Conservation (phyloP, 1,140 invertebrate genomes). For the Pteromalus puparum region DNA sequence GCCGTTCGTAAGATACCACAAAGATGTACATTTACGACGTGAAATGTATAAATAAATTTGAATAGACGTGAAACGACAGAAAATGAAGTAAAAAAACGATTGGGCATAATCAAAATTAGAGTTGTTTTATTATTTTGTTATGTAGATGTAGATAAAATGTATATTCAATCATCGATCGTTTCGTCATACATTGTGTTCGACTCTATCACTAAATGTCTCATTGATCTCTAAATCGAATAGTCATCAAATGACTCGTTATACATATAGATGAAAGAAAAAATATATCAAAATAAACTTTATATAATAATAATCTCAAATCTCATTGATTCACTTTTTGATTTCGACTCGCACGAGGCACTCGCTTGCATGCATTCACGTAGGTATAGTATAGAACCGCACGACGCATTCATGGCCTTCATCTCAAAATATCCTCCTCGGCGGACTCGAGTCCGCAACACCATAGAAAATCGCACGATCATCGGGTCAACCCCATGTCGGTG, state of each 20-base stretch:
- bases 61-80: slow-evolving; percentile 4
- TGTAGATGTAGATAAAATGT: slow-evolving; percentile 46
- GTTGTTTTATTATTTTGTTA: slow-evolving; percentile 26
- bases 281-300: slow-evolving; percentile 53
- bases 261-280: slow-evolving; percentile 52
- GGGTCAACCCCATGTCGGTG: background rate
- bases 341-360: background rate
- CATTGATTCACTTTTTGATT: slow-evolving; percentile 26
- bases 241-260: slow-evolving; percentile 43
- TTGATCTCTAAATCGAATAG: slow-evolving; percentile 29
- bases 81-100: slow-evolving; percentile 14
- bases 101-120: slow-evolving; percentile 36
- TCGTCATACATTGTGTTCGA: slow-evolving; percentile 10
- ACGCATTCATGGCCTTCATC: background rate
- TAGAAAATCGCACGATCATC: slow-evolving; percentile 14
- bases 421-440: slow-evolving; percentile 10
- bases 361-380: background rate
- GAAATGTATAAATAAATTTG: slow-evolving; percentile 37
- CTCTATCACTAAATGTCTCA: slow-evolving; percentile 35
- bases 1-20: slow-evolving; percentile 40
- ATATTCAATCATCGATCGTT: slow-evolving; percentile 43
- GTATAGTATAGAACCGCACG: background rate
- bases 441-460: background rate
- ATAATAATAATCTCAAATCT: slow-evolving; percentile 40
- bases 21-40: slow-evolving; percentile 38